phyloP scores from a whole-genome alignment of 2,797 vertebrate genomes.

The Chelonia mydas region DNA sequence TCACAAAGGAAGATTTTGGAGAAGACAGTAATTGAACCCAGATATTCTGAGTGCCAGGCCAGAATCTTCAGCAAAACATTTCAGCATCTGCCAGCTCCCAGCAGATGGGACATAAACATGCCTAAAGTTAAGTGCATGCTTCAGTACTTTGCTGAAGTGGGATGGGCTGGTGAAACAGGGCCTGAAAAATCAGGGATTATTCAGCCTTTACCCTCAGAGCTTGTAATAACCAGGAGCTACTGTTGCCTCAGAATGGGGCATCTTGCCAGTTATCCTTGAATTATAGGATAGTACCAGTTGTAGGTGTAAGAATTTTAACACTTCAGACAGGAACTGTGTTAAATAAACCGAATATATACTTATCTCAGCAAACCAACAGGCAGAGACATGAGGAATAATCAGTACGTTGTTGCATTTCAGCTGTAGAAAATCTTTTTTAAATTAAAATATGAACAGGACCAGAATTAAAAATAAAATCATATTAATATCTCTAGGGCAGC shows the following conservation, averaged over 20 bases:
- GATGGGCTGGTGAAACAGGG: not conserved
- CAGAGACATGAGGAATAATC: constrained; percentile 24
- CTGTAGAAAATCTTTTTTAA: not conserved
- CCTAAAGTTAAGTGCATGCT: not conserved
- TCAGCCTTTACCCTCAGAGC: not conserved
- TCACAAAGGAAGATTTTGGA: not conserved
- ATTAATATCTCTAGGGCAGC: not conserved
- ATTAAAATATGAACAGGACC: constrained; percentile 1
- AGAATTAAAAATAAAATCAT: not conserved
- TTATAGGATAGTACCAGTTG: not conserved
- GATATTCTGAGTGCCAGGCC: not conserved
- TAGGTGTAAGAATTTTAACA: not conserved
- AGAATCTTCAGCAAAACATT: not conserved
- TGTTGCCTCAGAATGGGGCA: not conserved
- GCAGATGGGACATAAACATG: not conserved
- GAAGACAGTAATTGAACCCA: not conserved
- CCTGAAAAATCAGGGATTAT: not conserved
- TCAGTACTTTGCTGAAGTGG: not conserved
- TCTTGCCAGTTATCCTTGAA: not conserved
- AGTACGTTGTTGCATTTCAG: not conserved
- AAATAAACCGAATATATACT: constrained; percentile 36
- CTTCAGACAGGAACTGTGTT: constrained; percentile 35
- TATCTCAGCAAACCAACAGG: not conserved
- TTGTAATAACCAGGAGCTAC: not conserved
- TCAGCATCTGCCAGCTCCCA: not conserved